phyloP scores from a whole-genome alignment of 2,888 invertebrate genomes.

The Hyppa rectilinea region DNA sequence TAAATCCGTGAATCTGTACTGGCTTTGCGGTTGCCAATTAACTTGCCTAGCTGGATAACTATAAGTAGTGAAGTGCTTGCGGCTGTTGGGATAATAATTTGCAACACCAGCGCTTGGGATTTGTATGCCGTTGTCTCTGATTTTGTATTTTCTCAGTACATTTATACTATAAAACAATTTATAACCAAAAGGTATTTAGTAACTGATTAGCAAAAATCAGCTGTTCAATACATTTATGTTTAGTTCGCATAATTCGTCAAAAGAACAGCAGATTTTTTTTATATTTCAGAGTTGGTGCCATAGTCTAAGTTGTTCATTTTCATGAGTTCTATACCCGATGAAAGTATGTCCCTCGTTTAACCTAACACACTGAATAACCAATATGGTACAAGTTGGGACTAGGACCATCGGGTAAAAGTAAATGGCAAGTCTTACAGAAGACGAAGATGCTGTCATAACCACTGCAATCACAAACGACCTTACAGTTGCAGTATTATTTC shows the following conservation, averaged over 20 bases:
- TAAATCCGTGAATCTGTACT: constrained; percentile 25
- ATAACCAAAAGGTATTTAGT: no score
- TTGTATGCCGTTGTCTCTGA: no score
- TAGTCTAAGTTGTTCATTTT: no score
- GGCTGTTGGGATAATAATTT: neutral
- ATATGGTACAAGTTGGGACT: neutral
- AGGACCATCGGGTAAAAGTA: neutral
- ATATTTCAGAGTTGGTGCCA: no score
- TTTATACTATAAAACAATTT: neutral
- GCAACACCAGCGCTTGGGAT: neutral
- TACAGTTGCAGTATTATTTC: neutral
- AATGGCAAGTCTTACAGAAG: neutral
- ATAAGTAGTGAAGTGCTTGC: constrained; percentile 8
- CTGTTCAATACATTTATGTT: no score
- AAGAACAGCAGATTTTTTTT: no score
- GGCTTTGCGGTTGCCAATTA: constrained; percentile 21
- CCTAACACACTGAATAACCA: no score
- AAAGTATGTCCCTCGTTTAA: no score
- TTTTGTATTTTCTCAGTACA: neutral
- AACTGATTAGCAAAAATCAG: no score
- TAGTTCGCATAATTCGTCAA: no score
- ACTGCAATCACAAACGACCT: neutral
- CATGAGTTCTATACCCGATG: no score
- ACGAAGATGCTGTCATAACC: neutral
- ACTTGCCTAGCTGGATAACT: constrained; percentile 12